Percentiles rank a stretch among this genome's conserved stretches.
Conservation (phyloP, 2,888 invertebrate genomes). For the Anorthoa munda region DNA sequence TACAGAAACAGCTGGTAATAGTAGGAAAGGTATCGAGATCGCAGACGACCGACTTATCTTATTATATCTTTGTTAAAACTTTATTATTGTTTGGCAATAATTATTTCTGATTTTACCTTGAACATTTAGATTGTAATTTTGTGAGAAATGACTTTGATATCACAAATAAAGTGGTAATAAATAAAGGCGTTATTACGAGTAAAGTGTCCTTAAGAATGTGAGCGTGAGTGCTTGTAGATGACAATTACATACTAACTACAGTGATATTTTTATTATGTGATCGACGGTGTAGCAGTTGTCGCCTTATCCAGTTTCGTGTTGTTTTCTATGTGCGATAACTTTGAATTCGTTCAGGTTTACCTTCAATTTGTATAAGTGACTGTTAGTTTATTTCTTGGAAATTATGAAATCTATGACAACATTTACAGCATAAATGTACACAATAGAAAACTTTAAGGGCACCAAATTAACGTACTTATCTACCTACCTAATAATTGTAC, state of each 20-base stretch:
- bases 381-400: not conserved
- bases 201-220: constrained; percentile 24
- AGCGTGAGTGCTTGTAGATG: constrained; percentile 12
- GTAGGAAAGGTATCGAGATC: not conserved
- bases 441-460: constrained; percentile 10
- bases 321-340: constrained; percentile 4
- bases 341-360: not conserved
- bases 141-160: constrained; percentile 7
- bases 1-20: not conserved
- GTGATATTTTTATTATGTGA: too few species aligned
- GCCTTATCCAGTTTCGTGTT: too few species aligned
- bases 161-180: constrained; percentile 15
- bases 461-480: constrained; percentile 4
- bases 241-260: constrained; percentile 4
- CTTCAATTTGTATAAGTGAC: not conserved
- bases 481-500: not conserved
- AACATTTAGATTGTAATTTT: constrained; percentile 19
- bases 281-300: too few species aligned
- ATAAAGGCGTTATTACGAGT: constrained; percentile 6
- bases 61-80: not conserved
- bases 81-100: not conserved
- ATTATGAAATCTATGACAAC: constrained; percentile 7
- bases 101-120: constrained; percentile 15
- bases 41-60: not conserved
- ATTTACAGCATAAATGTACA: not conserved